A percentile compares a stretch with the other conserved stretches of the same genome.
These are phyloP conservation scores for Lordiphosa andalusiaca DNA, from an alignment of 2,888 invertebrate genomes.

Conservation along the genomic window DNA sequence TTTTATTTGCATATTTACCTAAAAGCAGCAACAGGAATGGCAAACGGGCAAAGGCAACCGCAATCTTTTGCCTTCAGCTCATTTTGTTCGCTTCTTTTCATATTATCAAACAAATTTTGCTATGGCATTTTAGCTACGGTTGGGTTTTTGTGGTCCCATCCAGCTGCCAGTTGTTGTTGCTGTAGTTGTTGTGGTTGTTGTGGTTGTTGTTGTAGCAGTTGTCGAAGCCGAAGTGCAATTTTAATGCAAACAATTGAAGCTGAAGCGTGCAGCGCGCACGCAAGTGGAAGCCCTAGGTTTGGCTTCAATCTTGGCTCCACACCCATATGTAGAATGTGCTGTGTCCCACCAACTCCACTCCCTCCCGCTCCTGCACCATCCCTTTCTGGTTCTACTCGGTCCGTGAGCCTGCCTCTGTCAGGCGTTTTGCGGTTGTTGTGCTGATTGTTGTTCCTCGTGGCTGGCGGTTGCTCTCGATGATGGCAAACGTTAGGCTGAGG, in stretches of 20 bases:
- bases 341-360: not conserved
- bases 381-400: not conserved
- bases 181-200: too few species aligned
- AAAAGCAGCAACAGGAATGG: constrained; percentile 24
- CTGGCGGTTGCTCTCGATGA: constrained; percentile 41
- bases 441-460: constrained; percentile 46
- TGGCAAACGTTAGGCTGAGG: constrained; percentile 47
- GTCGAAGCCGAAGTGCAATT: constrained; percentile 71
- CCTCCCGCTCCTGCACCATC: not conserved
- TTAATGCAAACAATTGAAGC: constrained; percentile 72
- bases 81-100: constrained; percentile 48
- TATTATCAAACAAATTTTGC: constrained; percentile 65
- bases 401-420: constrained; percentile 25
- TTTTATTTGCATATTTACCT: constrained; percentile 68
- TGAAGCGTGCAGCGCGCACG: constrained; percentile 64
- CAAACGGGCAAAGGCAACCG: constrained; percentile 20
- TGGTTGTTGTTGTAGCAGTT: constrained; percentile 50
- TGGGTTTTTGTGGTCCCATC: constrained; percentile 31
- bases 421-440: constrained; percentile 51
- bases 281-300: constrained; percentile 38
- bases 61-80: constrained; percentile 36
- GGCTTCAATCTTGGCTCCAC: constrained; percentile 11
- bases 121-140: constrained; percentile 61
- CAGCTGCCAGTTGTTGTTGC: constrained; percentile 10
- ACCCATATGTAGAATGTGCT: constrained; percentile 5